Conservation (phyloP, 1,140 invertebrate genomes). For the Bombus difficillimus region DNA sequence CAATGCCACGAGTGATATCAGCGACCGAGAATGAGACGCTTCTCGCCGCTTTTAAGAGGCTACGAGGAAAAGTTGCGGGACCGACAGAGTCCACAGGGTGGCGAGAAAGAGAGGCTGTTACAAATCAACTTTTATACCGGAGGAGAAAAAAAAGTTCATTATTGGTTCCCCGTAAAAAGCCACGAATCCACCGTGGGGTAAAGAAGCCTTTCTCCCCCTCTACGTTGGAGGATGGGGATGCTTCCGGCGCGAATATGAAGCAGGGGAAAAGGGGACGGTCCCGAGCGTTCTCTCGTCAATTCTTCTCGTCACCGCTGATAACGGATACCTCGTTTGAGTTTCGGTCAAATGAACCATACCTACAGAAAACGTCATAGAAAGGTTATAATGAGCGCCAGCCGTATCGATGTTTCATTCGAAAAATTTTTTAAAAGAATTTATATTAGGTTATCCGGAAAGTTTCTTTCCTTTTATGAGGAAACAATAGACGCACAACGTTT, state of each 20-base stretch:
- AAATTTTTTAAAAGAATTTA: not conserved
- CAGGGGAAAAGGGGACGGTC: slow-evolving; percentile 25
- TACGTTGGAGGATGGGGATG: not conserved
- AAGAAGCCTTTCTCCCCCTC: slow-evolving; percentile 34
- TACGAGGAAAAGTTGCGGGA: slow-evolving; percentile 19
- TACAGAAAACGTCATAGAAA: not conserved
- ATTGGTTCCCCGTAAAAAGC: slow-evolving; percentile 82
- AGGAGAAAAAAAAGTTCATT: slow-evolving; percentile 80
- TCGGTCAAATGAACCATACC: slow-evolving; percentile 23
- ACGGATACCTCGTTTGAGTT: slow-evolving; percentile 46
- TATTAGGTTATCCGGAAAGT: not conserved
- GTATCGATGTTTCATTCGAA: not conserved
- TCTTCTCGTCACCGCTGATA: slow-evolving; percentile 67
- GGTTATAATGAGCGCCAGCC: not conserved
- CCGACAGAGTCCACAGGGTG: not conserved
- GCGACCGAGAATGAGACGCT: slow-evolving; percentile 77
- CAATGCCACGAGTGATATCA: slow-evolving; percentile 82
- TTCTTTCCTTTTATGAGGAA: no score
- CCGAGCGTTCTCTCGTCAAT: slow-evolving; percentile 64
- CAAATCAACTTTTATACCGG: slow-evolving; percentile 82
- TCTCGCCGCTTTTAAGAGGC: slow-evolving; percentile 64
- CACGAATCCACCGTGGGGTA: slow-evolving; percentile 59
- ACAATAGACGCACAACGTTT: no score
- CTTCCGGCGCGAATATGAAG: slow-evolving; percentile 63
- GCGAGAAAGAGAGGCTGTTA: slow-evolving; percentile 62